These are phyloP conservation scores for Brenthis hecate DNA, from an alignment of 2,888 invertebrate species.

Conservation along the genomic window DNA sequence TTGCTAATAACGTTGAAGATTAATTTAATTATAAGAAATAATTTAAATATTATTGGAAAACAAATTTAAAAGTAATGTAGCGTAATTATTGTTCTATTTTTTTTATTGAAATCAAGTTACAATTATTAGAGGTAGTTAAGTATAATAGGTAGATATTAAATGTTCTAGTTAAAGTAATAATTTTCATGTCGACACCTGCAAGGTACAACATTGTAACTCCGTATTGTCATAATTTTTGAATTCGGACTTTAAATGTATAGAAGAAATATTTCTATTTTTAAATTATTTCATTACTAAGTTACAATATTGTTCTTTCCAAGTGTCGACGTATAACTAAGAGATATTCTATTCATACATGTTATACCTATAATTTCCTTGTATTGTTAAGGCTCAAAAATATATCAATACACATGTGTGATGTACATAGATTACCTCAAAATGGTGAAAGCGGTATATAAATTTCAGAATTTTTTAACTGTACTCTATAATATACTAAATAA, in stretches of 20 bases:
- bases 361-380: slow-evolving; percentile 26
- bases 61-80: not conserved
- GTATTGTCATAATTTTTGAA: no score
- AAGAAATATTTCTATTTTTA: no score
- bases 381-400: slow-evolving; percentile 25
- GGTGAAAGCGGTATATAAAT: slow-evolving; percentile 22
- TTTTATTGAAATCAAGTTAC: slow-evolving; percentile 31
- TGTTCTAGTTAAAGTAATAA: slow-evolving; percentile 33
- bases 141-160: slow-evolving; percentile 31
- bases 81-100: not conserved
- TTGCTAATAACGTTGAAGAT: no score
- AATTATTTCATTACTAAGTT: no score
- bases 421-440: slow-evolving; percentile 34
- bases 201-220: no score
- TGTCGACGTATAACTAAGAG: slow-evolving; percentile 14
- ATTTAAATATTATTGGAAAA: not conserved
- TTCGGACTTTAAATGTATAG: no score
- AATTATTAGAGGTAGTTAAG: slow-evolving; percentile 26
- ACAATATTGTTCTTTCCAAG: no score
- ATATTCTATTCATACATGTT: slow-evolving; percentile 29
- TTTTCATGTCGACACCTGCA: not conserved
- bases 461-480: slow-evolving; percentile 24
- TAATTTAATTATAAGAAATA: no score
- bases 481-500: slow-evolving; percentile 10
- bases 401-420: slow-evolving; percentile 25